Evolutionary conservation across 1,140 invertebrate species (phyloP).

Genomic region (Caenorhabditis remanei): DNA sequence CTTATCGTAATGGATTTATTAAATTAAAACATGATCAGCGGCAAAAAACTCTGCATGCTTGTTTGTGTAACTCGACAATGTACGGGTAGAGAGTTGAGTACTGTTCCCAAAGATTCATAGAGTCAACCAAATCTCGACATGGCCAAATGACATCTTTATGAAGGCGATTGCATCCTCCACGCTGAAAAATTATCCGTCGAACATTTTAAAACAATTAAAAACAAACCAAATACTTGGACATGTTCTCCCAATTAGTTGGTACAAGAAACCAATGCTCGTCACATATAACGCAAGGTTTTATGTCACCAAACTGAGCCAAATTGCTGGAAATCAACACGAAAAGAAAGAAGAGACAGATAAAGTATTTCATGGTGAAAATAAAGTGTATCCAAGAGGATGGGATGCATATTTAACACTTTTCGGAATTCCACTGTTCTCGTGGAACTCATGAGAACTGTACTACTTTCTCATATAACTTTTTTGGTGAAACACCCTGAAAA

Average conservation of each 20-base stretch:
- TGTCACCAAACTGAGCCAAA: not conserved
- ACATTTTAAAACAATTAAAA: not conserved
- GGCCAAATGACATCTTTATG: constrained; percentile 2
- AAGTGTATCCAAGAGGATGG: not conserved
- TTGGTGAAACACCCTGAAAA: not conserved
- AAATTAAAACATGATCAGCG: not conserved
- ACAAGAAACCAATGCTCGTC: constrained; percentile 17
- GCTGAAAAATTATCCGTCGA: not conserved
- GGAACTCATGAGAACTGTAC: not conserved
- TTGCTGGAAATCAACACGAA: not conserved
- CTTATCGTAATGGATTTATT: not conserved
- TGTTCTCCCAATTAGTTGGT: not conserved
- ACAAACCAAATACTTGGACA: constrained; percentile 24
- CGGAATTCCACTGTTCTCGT: not conserved
- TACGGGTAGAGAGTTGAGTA: constrained; percentile 5
- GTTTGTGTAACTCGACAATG: constrained; percentile 7
- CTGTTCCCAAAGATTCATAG: constrained; percentile 18
- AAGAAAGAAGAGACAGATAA: not conserved
- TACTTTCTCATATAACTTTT: not conserved
- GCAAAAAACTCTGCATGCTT: not conserved
- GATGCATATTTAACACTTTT: too few species aligned
- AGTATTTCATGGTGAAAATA: not conserved
- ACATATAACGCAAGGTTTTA: not conserved
- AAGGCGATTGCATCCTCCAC: constrained; percentile 19
- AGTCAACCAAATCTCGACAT: not conserved